These are phyloP conservation scores for Psittacula echo DNA, from an alignment of 2,797 vertebrate genomes.

Conservation along the genomic window DNA sequence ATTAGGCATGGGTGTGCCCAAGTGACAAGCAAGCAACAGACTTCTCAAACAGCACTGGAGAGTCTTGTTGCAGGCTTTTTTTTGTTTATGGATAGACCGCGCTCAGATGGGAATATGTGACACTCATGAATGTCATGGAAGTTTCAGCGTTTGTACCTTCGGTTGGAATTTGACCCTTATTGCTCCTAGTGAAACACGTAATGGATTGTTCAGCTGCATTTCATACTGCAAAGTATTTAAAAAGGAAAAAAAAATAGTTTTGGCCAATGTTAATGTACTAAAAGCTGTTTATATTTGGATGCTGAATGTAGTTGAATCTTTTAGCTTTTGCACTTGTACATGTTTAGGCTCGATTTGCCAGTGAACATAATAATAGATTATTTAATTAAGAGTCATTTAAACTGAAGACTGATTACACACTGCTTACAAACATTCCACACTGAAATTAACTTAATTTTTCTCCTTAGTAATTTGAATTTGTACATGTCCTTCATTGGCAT, in stretches of 20 bases:
- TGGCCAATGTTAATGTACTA: neutral
- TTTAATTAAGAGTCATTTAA: conserved; percentile 77
- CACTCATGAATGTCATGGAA: neutral
- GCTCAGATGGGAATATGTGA: neutral
- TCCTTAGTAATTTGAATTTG: conserved; percentile 71
- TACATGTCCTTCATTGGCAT: conserved; percentile 61
- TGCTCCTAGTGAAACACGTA: neutral
- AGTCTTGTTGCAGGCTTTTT: neutral
- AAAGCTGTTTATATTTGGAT: conserved; percentile 17
- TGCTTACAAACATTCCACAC: conserved; percentile 63
- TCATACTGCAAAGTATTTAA: neutral
- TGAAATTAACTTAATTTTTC: conserved; percentile 62
- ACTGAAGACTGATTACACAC: conserved; percentile 71
- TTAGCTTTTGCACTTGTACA: conserved; percentile 49
- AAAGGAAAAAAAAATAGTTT: neutral
- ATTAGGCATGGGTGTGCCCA: neutral
- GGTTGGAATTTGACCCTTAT: neutral
- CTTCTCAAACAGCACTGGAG: neutral
- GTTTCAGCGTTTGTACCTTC: neutral
- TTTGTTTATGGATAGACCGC: neutral
- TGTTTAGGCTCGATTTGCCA: conserved; percentile 70
- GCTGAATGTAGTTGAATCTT: conserved; percentile 21
- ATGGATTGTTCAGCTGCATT: neutral
- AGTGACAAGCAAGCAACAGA: neutral
- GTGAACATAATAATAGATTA: conserved; percentile 70